Percentiles rank a stretch among this genome's conserved stretches.
Conservation (phyloP, 2,888 invertebrate species). For the Cryptus viduatorius region DNA sequence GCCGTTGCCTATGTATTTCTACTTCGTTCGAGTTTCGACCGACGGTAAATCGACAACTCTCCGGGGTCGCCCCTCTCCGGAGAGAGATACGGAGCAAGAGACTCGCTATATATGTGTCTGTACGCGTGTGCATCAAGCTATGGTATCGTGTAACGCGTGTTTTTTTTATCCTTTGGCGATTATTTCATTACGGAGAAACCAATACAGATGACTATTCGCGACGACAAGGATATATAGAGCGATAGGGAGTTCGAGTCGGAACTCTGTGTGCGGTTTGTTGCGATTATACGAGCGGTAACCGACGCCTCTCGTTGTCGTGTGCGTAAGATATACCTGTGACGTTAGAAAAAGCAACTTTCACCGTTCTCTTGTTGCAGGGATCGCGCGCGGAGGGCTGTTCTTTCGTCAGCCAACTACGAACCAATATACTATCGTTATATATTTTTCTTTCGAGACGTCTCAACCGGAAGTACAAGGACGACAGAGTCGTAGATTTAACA, state of each 20-base stretch:
- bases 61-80: not conserved
- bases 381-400: slow-evolving; percentile 10
- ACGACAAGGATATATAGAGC: not conserved
- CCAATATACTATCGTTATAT: not conserved
- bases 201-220: not conserved
- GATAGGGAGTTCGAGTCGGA: not conserved
- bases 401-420: not conserved
- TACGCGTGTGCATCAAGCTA: not conserved
- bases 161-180: not conserved
- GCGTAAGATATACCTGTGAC: not conserved
- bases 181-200: not conserved
- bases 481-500: not conserved
- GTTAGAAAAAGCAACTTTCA: slow-evolving; percentile 20
- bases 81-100: not conserved
- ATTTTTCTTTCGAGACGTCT: not conserved
- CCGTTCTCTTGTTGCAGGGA: slow-evolving; percentile 14
- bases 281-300: not conserved
- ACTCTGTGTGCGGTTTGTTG: not conserved
- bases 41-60: slow-evolving; percentile 26
- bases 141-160: not conserved
- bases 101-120: not conserved
- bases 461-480: not conserved
- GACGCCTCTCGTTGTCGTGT: not conserved
- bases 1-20: not conserved
- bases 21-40: slow-evolving; percentile 5